phyloP scores from a whole-genome alignment of 2,797 vertebrate genomes.

The Diglossa cyanea region DNA sequence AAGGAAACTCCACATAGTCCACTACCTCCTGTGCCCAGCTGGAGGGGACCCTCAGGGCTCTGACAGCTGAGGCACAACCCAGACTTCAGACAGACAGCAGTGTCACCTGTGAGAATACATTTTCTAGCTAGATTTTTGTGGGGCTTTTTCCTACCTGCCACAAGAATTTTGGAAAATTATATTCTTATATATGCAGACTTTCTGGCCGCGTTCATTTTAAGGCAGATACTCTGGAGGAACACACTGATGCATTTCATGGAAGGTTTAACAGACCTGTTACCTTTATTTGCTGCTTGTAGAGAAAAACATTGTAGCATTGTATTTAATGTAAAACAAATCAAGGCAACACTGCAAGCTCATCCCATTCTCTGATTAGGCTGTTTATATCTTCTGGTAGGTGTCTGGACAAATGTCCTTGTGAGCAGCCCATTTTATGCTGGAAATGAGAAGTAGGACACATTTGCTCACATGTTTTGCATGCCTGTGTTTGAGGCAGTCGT shows the following conservation, averaged over 20 bases:
- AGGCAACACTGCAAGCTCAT: neutral
- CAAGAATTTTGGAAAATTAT: neutral
- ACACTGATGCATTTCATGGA: neutral
- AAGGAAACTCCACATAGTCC: neutral
- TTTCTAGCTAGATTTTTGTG: neutral
- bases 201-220: neutral
- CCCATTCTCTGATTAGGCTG: neutral
- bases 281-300: neutral
- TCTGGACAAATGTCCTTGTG: neutral
- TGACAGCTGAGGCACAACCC: neutral
- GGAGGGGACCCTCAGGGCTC: neutral
- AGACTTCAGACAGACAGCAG: neutral
- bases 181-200: neutral
- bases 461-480: neutral
- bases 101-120: neutral
- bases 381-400: neutral
- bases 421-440: neutral
- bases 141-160: neutral
- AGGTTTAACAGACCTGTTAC: neutral
- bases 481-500: neutral
- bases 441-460: neutral
- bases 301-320: neutral
- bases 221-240: neutral
- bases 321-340: neutral
- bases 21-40: accelerated